These are phyloP conservation scores for Parapristionchus giblindavisi DNA, from an alignment of 2,888 invertebrate species.

Conservation along the genomic window DNA sequence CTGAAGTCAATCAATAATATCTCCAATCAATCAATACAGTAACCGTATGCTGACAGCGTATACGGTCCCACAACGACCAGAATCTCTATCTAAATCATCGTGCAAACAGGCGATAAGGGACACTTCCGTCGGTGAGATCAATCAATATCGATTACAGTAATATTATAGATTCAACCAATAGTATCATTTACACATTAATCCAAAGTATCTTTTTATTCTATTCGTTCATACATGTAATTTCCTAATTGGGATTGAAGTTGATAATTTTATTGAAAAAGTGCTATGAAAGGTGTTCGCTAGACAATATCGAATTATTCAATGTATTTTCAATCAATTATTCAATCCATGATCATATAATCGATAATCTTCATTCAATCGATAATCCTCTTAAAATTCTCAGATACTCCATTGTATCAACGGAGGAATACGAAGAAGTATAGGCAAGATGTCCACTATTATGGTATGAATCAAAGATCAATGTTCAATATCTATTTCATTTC, in stretches of 20 bases:
- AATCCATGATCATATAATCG: neutral
- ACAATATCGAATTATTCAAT: too few relatives aligned
- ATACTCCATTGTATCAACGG: slow-evolving; percentile 18
- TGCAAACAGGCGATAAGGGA: neutral
- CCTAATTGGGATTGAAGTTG: too few relatives aligned
- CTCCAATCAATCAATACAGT: neutral
- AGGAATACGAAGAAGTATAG: too few relatives aligned
- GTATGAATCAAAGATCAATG: neutral
- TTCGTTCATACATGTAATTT: too few relatives aligned
- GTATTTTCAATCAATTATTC: too few relatives aligned
- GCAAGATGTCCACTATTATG: too few relatives aligned
- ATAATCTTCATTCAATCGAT: neutral
- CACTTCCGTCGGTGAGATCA: slow-evolving; percentile 15
- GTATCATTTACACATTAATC: too few relatives aligned
- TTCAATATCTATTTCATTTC: neutral
- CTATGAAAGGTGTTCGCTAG: too few relatives aligned
- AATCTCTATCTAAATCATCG: neutral
- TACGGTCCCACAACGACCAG: slow-evolving; percentile 15
- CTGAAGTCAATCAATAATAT: neutral
- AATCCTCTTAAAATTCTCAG: neutral
- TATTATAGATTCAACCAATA: too few relatives aligned
- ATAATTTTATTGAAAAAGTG: too few relatives aligned
- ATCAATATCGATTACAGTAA: neutral
- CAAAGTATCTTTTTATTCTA: too few relatives aligned
- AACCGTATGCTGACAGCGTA: slow-evolving; percentile 29